These are phyloP conservation scores for Augochlorella aurata DNA, from an alignment of 2,888 invertebrate species.

Conservation along the genomic window DNA sequence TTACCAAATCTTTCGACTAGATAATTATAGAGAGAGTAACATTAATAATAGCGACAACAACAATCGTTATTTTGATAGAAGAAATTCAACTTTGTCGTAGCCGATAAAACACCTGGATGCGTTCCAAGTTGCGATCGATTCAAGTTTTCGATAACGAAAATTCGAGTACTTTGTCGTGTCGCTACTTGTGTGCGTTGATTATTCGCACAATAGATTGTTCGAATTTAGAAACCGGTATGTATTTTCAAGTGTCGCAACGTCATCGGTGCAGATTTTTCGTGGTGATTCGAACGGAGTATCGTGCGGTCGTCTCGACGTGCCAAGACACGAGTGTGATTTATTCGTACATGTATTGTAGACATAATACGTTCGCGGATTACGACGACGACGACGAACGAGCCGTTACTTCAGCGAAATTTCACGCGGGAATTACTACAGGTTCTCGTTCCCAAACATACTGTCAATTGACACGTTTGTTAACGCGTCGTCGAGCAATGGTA, in stretches of 20 bases:
- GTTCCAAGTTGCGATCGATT: neutral
- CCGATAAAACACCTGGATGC: neutral
- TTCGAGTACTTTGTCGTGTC: neutral
- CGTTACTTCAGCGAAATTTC: neutral
- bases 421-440: neutral
- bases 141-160: neutral
- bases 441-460: neutral
- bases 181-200: neutral
- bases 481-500: neutral
- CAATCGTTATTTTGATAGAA: neutral
- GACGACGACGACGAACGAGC: neutral
- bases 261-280: neutral
- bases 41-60: neutral
- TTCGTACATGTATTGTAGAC: neutral
- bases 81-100: neutral
- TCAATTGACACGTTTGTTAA: conserved; percentile 9
- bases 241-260: conserved; percentile 21
- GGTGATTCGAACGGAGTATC: too few relatives aligned
- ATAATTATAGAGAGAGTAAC: neutral
- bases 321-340: conserved; percentile 14
- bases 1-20: neutral
- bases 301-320: neutral
- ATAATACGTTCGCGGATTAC: neutral
- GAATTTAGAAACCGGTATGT: conserved; percentile 29
- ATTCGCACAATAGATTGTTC: conserved; percentile 37